These are phyloP conservation scores for Aythya baeri DNA, from an alignment of 2,113 vertebrate species.

Conservation along the genomic window DNA sequence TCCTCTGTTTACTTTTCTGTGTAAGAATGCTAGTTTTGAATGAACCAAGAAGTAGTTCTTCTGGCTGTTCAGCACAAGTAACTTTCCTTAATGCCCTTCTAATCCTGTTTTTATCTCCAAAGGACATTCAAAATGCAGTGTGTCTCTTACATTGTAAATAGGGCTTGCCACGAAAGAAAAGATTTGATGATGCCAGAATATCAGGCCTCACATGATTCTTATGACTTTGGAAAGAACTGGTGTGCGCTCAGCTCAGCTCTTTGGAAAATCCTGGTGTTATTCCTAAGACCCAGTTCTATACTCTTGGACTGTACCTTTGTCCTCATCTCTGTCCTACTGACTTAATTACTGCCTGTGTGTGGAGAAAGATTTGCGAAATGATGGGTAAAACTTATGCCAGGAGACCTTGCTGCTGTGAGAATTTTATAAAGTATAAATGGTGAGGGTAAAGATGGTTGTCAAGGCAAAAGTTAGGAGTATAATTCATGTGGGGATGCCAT, in stretches of 20 bases:
- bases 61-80: neutral
- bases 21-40: neutral
- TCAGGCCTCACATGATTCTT: neutral
- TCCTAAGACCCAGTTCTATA: neutral
- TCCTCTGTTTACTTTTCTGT: neutral
- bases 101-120: neutral
- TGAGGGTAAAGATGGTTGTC: neutral
- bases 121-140: neutral
- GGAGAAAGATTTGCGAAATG: neutral
- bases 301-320: neutral
- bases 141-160: neutral
- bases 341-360: neutral
- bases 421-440: neutral
- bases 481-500: neutral
- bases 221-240: neutral
- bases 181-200: neutral
- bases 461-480: neutral
- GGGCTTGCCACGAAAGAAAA: neutral
- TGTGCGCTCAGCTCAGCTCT: neutral
- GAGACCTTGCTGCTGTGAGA: neutral
- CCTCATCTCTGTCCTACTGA: neutral
- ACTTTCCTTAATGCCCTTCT: neutral
- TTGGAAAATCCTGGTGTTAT: neutral
- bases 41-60: neutral
- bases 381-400: neutral